phyloP scores from a whole-genome alignment of 2,797 vertebrate species.

The Fistularia commersonii region DNA sequence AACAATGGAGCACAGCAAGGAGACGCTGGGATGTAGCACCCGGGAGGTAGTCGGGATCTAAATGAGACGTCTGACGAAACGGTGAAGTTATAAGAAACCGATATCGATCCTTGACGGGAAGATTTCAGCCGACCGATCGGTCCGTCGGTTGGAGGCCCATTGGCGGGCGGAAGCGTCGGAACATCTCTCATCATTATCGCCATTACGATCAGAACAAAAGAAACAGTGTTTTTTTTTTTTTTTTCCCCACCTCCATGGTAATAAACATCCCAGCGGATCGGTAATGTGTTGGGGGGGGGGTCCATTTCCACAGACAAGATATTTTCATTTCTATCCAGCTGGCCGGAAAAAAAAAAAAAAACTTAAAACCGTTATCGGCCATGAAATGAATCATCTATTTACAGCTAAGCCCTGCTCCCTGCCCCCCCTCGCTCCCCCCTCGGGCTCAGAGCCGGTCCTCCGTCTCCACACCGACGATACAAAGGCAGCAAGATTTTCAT shows the following conservation, averaged over 20 bases:
- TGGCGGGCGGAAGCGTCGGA: no score
- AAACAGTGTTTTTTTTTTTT: not conserved
- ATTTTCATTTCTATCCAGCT: slow-evolving; percentile 13
- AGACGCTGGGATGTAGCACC: no score
- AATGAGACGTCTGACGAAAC: no score
- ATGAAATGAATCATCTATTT: slow-evolving; percentile 44
- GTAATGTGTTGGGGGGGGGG: slow-evolving; percentile 6
- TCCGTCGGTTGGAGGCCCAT: no score
- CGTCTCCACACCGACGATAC: no score
- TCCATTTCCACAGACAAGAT: not conserved
- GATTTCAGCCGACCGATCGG: not conserved
- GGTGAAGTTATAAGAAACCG: no score
- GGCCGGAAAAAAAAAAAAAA: not conserved
- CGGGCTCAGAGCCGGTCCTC: no score
- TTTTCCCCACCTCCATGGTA: not conserved
- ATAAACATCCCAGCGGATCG: no score
- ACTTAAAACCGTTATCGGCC: slow-evolving; percentile 22
- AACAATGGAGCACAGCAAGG: no score
- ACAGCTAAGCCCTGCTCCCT: slow-evolving; percentile 21
- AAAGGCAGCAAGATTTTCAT: slow-evolving; percentile 39
- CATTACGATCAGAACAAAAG: not conserved
- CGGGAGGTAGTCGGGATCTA: no score
- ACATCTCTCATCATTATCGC: no score
- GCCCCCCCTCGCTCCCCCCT: not conserved
- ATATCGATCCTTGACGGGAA: not conserved